Evolutionary conservation across 2,797 vertebrate genomes (phyloP), one percentile per base, ranked within the genome.

Genomic region (Thalassophryne amazonica): DNA sequence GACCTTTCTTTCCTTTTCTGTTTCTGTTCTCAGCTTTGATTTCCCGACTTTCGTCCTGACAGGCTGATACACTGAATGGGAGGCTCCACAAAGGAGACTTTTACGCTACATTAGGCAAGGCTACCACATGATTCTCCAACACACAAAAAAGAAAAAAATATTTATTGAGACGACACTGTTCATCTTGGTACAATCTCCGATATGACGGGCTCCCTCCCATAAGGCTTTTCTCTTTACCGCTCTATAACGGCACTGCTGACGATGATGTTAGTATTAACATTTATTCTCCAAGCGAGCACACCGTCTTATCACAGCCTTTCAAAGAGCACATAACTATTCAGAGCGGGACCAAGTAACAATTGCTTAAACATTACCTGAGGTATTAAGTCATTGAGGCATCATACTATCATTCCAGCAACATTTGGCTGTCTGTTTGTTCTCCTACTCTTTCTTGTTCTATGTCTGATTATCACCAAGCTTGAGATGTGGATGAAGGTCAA

Each of bases 41-140:
- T 88, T 86, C 77, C 74, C 65, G 69, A 71, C 70, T 85, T 76
- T 57, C 41, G 69, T 73, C 66, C 66, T 83, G 84, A 86, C 88
- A 83, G 74, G 55, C 76, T 74, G 69, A 78, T 85, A 84, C 78
- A 85, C 87, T 86, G 81, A 87, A 84, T 83, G 42, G 55, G 69
- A 78, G 67, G 58, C 71, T 76, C 63, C 78, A 87, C 84, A 88
- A 87, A 88, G 83, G 79, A 71, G 70, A 89, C 83, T 86, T 86
- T 86, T 88, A 84, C 77, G 81, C 84, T 78, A 85, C 86, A 87
- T 90, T 91, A 88, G 67, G 57, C 78, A 63, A 61, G 30, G 52
- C 61, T 84, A 80, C 82, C 85, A 68, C 72, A 57, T 76, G 83
- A 69, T 81, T 74, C 58, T 69, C 72, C 70, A 84, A 78, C 81